Evolutionary conservation across 2,888 invertebrate species (phyloP).

Genomic region (Dynastes tityus): DNA sequence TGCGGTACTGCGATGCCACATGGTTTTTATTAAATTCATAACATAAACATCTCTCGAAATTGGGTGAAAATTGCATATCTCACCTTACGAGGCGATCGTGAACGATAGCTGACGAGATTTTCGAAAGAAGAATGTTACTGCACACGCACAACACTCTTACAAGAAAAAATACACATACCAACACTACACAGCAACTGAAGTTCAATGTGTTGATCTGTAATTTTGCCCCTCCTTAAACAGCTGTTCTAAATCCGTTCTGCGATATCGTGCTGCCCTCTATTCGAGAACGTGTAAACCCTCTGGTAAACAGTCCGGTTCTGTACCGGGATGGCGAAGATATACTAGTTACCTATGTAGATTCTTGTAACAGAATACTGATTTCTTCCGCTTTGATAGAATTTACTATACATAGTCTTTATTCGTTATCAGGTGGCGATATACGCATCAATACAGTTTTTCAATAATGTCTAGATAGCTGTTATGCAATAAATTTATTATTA

Average conservation of each 20-base stretch:
- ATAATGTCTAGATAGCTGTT: no score
- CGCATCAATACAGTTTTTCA: background rate
- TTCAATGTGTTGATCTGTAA: conserved; percentile 52
- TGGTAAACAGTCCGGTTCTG: background rate
- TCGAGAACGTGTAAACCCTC: background rate
- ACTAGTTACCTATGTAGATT: background rate
- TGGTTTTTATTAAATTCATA: conserved; percentile 57
- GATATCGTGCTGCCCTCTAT: conserved; percentile 34
- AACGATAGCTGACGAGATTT: conserved; percentile 40
- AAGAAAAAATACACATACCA: conserved; percentile 46
- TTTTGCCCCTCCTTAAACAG: conserved; percentile 64
- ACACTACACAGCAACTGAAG: conserved; percentile 47
- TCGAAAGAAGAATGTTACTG: conserved; percentile 41
- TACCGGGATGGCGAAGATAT: background rate
- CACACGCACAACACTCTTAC: conserved; percentile 46
- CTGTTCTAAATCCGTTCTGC: conserved; percentile 54
- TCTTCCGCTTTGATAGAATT: background rate
- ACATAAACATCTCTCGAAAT: conserved; percentile 59
- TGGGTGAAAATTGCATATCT: conserved; percentile 54
- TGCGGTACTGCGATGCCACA: conserved; percentile 48
- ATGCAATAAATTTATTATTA: no score
- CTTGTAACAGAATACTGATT: background rate
- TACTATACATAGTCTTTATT: background rate
- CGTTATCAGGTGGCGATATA: background rate
- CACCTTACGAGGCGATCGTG: conserved; percentile 56